phyloP scores from a whole-genome alignment of 2,888 invertebrate genomes.

The Epinotia bilunana region DNA sequence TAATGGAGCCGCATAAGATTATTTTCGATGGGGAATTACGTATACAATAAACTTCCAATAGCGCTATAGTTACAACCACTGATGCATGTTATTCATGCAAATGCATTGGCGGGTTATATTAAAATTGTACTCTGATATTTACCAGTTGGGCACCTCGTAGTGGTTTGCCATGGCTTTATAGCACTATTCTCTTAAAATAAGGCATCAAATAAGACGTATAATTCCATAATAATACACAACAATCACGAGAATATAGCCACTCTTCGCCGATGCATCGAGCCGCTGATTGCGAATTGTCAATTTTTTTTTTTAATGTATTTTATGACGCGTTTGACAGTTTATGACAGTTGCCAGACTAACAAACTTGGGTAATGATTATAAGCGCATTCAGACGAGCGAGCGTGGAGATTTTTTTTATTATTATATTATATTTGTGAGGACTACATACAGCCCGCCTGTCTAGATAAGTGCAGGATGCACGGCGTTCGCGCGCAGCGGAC shows the following conservation, averaged over 20 bases:
- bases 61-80: slow-evolving; percentile 9
- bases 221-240: slow-evolving; percentile 31
- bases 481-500: too few species aligned
- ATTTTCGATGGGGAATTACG: neutral
- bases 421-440: too few species aligned
- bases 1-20: neutral
- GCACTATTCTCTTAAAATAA: slow-evolving; percentile 28
- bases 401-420: too few species aligned
- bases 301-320: neutral
- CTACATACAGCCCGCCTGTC: too few species aligned
- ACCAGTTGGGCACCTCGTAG: slow-evolving; percentile 97
- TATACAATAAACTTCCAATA: neutral
- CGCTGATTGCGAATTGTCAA: slow-evolving; percentile 34
- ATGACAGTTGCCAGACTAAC: too few species aligned
- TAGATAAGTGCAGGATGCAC: too few species aligned
- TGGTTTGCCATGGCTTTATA: slow-evolving; percentile 89
- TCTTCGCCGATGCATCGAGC: slow-evolving; percentile 26
- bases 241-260: slow-evolving; percentile 31
- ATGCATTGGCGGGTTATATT: slow-evolving; percentile 21
- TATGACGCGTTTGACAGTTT: too few species aligned
- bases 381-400: too few species aligned
- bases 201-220: slow-evolving; percentile 16
- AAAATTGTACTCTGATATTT: slow-evolving; percentile 58
- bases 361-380: too few species aligned
- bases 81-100: slow-evolving; percentile 38